phyloP scores from a whole-genome alignment of 2,888 invertebrate species.

The Himalopsyche kuldschensis region DNA sequence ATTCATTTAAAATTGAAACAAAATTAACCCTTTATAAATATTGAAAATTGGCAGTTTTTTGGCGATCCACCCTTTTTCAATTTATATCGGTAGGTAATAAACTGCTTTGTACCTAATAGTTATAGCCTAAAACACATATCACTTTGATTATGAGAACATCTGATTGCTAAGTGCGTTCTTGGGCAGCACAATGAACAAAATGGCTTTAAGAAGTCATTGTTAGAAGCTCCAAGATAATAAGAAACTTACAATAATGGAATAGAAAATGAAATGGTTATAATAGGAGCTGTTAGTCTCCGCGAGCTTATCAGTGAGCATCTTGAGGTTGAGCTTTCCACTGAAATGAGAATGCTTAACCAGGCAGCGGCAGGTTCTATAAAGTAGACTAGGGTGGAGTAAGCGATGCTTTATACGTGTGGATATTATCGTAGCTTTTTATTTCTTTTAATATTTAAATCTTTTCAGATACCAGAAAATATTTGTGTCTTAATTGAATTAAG shows the following conservation, averaged over 20 bases:
- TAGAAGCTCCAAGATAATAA: constrained; percentile 16
- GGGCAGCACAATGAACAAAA: constrained; percentile 13
- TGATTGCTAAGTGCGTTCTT: constrained; percentile 14
- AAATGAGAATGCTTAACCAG: neutral
- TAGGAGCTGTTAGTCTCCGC: constrained; percentile 3
- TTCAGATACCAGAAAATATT: too few species aligned
- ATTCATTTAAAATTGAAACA: too few species aligned
- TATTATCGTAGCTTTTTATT: too few species aligned
- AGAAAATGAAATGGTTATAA: constrained; percentile 27
- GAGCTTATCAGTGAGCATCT: constrained; percentile 11
- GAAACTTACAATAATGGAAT: constrained; percentile 29
- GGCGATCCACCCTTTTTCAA: neutral
- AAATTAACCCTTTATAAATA: too few species aligned
- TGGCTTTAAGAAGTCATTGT: constrained; percentile 31
- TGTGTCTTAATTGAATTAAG: too few species aligned
- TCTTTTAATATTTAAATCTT: too few species aligned
- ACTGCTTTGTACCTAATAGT: neutral
- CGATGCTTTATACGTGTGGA: neutral
- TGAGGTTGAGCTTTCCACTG: constrained; percentile 3
- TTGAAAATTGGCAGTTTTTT: neutral
- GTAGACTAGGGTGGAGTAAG: neutral
- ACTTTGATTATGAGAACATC: neutral
- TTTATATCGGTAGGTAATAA: neutral
- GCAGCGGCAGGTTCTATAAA: neutral
- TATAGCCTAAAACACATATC: neutral